Evolutionary conservation across 2,113 vertebrate species (phyloP), one percentile per base, ranked within the genome.

Genomic region (Cyphomyrus discorhynchus): DNA sequence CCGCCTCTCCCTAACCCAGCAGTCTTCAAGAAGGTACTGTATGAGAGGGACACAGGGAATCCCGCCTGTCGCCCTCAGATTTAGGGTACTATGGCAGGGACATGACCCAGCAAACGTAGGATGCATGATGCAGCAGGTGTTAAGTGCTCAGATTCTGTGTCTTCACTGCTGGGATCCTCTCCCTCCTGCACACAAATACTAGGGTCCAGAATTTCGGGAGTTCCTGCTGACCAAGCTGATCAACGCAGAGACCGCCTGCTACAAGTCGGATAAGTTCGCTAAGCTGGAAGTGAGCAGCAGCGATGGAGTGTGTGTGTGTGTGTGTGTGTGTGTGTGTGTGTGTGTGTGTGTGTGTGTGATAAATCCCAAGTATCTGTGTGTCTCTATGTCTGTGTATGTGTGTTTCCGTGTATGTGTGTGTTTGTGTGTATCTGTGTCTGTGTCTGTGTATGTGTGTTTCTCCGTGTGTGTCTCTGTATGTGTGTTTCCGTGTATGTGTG

Each of bases 171-270:
- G 62, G 62, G 3, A 80, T 19, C 31, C 15, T 17, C 74, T 80
- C 3, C 74, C 15, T 42, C 74, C 74, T 19, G 5, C 5, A 0
- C 74, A 77, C 70, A 19, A 39, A 39, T 17, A 13, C 39, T 93
- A 99, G 98, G 95, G 97, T 89, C 96, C 95, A 0, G 98, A 98
- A 94, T 99, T 99, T 94, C 95, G 97, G 39, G 98, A 99, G 92
- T 99, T 99, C 91, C 96, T 99, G 49, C 97, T 99, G 88, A 98
- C 98, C 15, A 99, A 99, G 91, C 97, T 99, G 92, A 98, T 98
- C 92, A 99, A 99, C 0, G 98, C 97, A 0, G 98, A 99, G 94
- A 94, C 97, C 0, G 97, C 98, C 50, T 98, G 98, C 94, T 99
- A 98, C 96, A 98, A 98, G 93, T 98, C 98, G 0, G 97, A 98